Base-by-base conservation (phyloP, 2,113 vertebrate species). In the Leucoraja erinaceus region DNA sequence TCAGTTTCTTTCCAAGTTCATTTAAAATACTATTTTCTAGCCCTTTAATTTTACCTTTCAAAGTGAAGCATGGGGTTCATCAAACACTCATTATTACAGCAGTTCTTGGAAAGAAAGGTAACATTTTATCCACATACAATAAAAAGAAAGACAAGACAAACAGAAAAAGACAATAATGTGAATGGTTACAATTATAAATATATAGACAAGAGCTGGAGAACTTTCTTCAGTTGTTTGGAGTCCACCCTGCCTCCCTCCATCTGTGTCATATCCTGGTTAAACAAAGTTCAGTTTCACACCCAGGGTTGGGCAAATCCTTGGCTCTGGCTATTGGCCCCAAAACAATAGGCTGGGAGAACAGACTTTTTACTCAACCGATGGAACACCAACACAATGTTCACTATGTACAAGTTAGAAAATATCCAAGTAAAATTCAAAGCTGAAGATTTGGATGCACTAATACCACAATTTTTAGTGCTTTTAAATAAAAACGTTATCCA, bases 21-120 rank as follows among this genome's bases (percentile, higher is more conserved):
- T 38, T 91, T 91, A 54, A 72, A 91, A 91, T 88, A 91, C 66
- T 91, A 90, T 91, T 91, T 91, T 91, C 90, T 91, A 72, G 90
- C 90, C 68, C 38, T 91, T 91, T 63, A 68, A 72, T 18, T 91
- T 91, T 54, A 91, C 68, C 9, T 72, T 91, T 38, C 38, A 72
- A 54, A 72, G 68, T 72, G 90, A 91, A 72, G 20, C 38, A 90
- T 38, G 72, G 90, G 66, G 68, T 91, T 91, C 90, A 72, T 91
- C 90, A 72, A 91, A 72, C 8, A 70, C 66, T 74, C 25, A 70
- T 38, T 31, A 47, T 70, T 74, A n/a, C 38, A 91, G 90, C 38
- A 54, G 68, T 91, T 70, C 90, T 47, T 47, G 38, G 38, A 47
- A 47, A 3, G 38, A 47, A 47, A 47, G 33, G 68, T 8, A 11